Base-by-base conservation (phyloP, 2,888 invertebrate genomes). In the Galeruca laticollis region DNA sequence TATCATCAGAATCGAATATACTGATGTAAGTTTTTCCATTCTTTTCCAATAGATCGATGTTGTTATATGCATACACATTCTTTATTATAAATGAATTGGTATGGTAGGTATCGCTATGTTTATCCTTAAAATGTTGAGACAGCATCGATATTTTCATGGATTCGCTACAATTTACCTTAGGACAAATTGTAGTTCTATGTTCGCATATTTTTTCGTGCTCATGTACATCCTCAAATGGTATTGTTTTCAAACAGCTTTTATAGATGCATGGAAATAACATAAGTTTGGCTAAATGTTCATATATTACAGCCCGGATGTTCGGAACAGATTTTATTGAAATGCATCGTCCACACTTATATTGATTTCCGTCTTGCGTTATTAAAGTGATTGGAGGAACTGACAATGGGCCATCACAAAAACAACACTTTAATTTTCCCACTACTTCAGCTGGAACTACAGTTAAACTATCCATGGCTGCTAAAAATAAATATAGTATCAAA, bases 281-380 rank as follows among this genome's bases (percentile, higher is more conserved):
- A 20, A 75, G 70, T 59, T 71, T 73, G 3, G 75, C 75, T 10
- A 75, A 63, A 52, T 70, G 70, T 60, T 75, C 75, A 26, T 73
- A 75, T 20, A 75, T 73, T 2, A 57, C 64, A 3, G 70, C 71
- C 31, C 68, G 60, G 2, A 71, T 73, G 20, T 66, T 71, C 15
- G 73, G 68, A 15, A 64, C 68, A 2, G 75, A 70, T 67, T 75
- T 75, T 15, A 75, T 69, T 10, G 68, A 60, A 52, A 66, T 68
- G 57, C 75, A 75, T 37, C 75, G 40, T 9, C 75, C 75, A 51
- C 75, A 75, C 47, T 75, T 75, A 61, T 75, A 75, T 47, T 73
- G 73, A 57, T 66, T 71, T 40, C 74, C 74, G 47, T 74, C 74
- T 15, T 71, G 73, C 2, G 75, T 71, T 20, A 73, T 73, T 56